Percentiles rank a stretch among this genome's conserved stretches.
Conservation (phyloP, 2,113 vertebrate genomes). For the Lanius ludovicianus region DNA sequence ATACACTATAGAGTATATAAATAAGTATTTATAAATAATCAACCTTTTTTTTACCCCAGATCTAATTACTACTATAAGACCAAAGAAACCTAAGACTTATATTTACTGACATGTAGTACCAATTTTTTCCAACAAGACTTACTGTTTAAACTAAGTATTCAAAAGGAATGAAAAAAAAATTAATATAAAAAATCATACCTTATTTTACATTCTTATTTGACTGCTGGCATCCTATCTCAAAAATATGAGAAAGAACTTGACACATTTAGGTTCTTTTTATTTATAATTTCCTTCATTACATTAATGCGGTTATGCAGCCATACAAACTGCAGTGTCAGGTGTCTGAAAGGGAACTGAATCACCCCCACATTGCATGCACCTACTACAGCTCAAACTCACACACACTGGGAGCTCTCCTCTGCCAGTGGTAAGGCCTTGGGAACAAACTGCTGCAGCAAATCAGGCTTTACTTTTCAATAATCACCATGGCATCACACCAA, state of each 20-base stretch:
- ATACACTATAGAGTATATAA: background rate
- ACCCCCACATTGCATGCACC: background rate
- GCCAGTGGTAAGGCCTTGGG: background rate
- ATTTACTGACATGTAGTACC: background rate
- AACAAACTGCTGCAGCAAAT: background rate
- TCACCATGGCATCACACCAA: background rate
- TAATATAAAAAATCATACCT: background rate
- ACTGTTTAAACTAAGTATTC: background rate
- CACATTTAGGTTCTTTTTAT: background rate
- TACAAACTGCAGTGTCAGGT: background rate
- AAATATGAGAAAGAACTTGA: background rate
- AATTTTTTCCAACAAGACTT: background rate
- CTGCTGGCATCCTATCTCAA: background rate
- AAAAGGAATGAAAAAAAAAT: background rate
- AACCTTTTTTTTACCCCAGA: background rate
- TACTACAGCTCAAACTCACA: background rate
- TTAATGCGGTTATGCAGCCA: background rate
- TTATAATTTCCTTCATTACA: background rate
- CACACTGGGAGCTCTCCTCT: background rate
- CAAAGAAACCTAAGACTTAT: background rate
- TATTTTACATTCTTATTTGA: background rate
- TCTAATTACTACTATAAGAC: background rate
- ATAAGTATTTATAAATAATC: background rate
- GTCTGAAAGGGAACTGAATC: background rate
- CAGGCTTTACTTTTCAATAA: background rate